phyloP scores from a whole-genome alignment of 2,113 vertebrate genomes.

The Marmota monax region DNA sequence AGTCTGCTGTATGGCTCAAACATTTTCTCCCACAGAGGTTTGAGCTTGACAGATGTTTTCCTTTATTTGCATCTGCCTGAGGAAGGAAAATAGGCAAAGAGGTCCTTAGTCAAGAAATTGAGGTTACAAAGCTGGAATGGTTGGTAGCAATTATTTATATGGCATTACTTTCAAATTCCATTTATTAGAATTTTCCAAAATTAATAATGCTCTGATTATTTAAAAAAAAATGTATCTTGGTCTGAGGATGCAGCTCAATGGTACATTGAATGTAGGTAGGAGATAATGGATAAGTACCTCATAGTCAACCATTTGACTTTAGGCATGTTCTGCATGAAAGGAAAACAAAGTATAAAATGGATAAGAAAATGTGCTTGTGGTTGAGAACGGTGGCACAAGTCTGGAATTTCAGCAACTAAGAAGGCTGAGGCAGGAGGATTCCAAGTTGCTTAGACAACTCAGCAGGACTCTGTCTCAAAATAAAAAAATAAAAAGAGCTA shows the following conservation, averaged over 20 bases:
- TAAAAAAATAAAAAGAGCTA: too few species aligned
- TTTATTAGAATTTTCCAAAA: slow-evolving; percentile 12
- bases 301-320: not conserved
- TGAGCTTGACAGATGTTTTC: not conserved
- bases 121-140: not conserved
- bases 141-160: not conserved
- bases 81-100: not conserved
- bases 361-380: not conserved
- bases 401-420: too few species aligned
- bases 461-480: too few species aligned
- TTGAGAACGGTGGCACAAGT: too few species aligned
- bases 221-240: not conserved
- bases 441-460: too few species aligned
- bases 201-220: slow-evolving; percentile 22
- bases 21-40: not conserved
- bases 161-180: not conserved
- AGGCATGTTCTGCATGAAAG: not conserved
- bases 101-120: not conserved
- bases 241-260: too few species aligned
- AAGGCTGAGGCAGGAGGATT: too few species aligned
- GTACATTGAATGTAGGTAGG: not conserved
- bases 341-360: not conserved
- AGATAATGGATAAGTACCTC: not conserved
- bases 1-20: not conserved
- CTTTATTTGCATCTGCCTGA: not conserved